Percentiles rank a stretch among this genome's conserved stretches.
Conservation (phyloP, 2,888 invertebrate genomes). For the Scaeva pyrastri region DNA sequence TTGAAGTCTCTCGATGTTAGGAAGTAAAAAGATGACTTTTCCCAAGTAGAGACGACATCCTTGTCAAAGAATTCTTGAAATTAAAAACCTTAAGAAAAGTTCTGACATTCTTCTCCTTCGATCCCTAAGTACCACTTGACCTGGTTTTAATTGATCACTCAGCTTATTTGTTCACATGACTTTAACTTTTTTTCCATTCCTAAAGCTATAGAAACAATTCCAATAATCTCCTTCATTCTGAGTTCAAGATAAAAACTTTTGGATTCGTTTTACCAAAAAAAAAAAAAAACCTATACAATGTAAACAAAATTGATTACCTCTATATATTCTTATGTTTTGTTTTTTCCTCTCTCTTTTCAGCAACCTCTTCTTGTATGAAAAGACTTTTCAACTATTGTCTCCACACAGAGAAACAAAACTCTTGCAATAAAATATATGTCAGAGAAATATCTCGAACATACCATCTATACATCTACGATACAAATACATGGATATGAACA, state of each 20-base stretch:
- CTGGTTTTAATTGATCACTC: slow-evolving; percentile 7
- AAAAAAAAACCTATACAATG: slow-evolving; percentile 8
- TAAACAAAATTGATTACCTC: slow-evolving; percentile 68
- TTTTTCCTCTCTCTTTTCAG: neutral
- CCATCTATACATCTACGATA: no score
- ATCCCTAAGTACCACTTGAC: neutral
- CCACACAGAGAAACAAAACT: slow-evolving; percentile 17
- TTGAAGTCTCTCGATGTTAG: no score
- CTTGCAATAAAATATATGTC: slow-evolving; percentile 46
- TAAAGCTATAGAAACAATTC: slow-evolving; percentile 19
- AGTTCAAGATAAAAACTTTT: slow-evolving; percentile 30
- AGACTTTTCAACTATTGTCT: slow-evolving; percentile 51
- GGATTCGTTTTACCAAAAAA: neutral
- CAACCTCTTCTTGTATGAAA: slow-evolving; percentile 12
- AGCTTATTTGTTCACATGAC: slow-evolving; percentile 15
- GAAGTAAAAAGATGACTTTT: no score
- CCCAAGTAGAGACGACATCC: neutral
- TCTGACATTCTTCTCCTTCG: neutral
- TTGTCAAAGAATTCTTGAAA: neutral
- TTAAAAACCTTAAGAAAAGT: neutral
- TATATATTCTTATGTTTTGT: slow-evolving; percentile 24
- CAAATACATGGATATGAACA: slow-evolving; percentile 7
- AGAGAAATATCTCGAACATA: slow-evolving; percentile 29
- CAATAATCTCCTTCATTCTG: slow-evolving; percentile 8
- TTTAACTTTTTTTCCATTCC: neutral